phyloP scores from a whole-genome alignment of 35 echinoderm and acorn worm genomes.

The Acanthaster planci region DNA sequence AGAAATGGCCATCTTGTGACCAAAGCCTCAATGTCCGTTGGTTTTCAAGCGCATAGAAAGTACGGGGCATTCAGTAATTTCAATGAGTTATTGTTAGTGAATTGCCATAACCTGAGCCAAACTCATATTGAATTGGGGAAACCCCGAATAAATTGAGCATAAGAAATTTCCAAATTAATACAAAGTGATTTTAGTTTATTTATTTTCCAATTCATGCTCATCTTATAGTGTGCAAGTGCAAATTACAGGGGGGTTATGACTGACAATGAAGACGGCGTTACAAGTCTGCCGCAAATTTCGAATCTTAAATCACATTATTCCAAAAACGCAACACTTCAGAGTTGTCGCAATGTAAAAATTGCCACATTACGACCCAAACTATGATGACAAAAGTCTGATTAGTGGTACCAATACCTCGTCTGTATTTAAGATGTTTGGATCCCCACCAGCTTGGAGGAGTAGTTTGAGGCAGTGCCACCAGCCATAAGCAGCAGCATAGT shows the following conservation, averaged over 20 bases:
- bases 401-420: constrained; percentile 55
- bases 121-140: too few species aligned
- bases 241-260: neutral
- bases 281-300: neutral
- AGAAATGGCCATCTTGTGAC: too few species aligned
- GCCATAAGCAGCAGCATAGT: constrained; percentile 92
- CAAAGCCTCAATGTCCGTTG: too few species aligned
- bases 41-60: too few species aligned
- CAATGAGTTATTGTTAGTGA: too few species aligned
- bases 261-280: neutral
- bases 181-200: too few species aligned
- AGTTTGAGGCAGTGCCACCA: constrained; percentile 80
- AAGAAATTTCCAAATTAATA: too few species aligned
- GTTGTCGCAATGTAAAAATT: neutral
- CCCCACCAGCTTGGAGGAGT: constrained; percentile 70
- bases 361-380: neutral
- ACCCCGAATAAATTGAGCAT: too few species aligned
- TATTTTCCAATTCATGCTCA: too few species aligned
- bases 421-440: constrained; percentile 75
- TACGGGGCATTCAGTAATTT: too few species aligned
- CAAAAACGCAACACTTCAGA: neutral
- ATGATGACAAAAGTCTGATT: neutral
- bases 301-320: neutral
- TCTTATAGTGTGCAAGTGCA: neutral
- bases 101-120: too few species aligned